Conservation (phyloP, 1,140 invertebrate genomes). For the Apocrypta bakeri region DNA sequence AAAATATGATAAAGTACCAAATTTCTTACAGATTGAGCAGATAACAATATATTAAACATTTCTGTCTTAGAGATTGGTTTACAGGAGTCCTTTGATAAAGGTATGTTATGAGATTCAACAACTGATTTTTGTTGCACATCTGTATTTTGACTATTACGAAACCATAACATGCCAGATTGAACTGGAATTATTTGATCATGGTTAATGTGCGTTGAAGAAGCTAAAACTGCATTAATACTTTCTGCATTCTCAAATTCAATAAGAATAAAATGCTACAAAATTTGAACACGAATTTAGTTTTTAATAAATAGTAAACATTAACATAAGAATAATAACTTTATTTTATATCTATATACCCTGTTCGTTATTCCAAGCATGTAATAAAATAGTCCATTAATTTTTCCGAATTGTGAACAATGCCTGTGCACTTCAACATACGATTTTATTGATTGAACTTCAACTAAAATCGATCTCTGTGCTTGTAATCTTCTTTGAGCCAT, state of each 20-base stretch:
- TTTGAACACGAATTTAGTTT: conserved; percentile 68
- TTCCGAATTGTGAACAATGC: conserved; percentile 79
- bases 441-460: conserved; percentile 79
- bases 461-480: conserved; percentile 77
- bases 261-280: conserved; percentile 71
- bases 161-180: conserved; percentile 82
- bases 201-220: conserved; percentile 71
- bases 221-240: conserved; percentile 70
- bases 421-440: conserved; percentile 78
- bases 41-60: conserved; percentile 13
- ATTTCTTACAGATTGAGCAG: conserved; percentile 53
- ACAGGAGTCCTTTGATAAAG: conserved; percentile 15
- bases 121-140: conserved; percentile 59
- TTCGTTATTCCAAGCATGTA: conserved; percentile 74
- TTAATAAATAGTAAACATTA: conserved; percentile 29
- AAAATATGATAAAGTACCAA: not conserved
- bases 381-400: conserved; percentile 77
- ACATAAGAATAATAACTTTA: conserved; percentile 9
- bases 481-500: conserved; percentile 72
- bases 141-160: conserved; percentile 72
- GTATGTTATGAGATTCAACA: conserved; percentile 16
- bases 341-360: conserved; percentile 60
- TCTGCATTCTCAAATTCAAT: conserved; percentile 78
- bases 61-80: not conserved
- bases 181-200: conserved; percentile 76